phyloP scores from a whole-genome alignment of 1,140 invertebrate genomes.

The Colletes gigas region DNA sequence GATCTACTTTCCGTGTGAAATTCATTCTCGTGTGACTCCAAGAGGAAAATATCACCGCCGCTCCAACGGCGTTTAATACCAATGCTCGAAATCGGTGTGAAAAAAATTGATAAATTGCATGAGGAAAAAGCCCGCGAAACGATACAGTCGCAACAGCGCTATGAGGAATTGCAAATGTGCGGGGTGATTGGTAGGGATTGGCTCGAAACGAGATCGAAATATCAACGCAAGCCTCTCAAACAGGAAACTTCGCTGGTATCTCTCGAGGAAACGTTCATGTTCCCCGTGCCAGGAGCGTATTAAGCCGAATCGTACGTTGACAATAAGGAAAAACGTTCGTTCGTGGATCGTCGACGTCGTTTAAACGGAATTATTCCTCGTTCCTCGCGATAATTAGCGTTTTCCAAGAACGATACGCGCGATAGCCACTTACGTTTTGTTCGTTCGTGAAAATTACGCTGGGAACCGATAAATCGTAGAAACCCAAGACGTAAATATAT shows the following conservation, averaged over 20 bases:
- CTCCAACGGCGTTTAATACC: not conserved
- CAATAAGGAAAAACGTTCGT: not conserved
- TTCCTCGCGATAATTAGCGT: no score
- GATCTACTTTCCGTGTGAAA: constrained; percentile 8
- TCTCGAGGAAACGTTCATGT: constrained; percentile 53
- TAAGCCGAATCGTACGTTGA: constrained; percentile 3
- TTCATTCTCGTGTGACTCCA: not conserved
- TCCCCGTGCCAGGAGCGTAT: constrained; percentile 50
- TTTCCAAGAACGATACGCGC: no score
- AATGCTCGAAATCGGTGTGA: not conserved
- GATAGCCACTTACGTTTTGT: no score
- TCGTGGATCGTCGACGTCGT: no score
- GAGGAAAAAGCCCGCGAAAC: constrained; percentile 42
- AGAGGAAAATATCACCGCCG: not conserved
- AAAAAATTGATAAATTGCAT: constrained; percentile 29
- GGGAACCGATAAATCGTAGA: no score
- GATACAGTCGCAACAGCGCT: constrained; percentile 12
- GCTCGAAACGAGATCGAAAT: constrained; percentile 61
- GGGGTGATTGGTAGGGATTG: constrained; percentile 56
- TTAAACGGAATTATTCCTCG: no score
- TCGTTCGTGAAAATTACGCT: no score
- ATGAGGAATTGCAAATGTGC: constrained; percentile 53
- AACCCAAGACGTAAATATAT: no score
- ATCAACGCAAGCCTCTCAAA: constrained; percentile 58
- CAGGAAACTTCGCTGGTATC: constrained; percentile 59